These are phyloP conservation scores for Latrodectus hesperus DNA, from an alignment of 2,888 invertebrate species.

Conservation along the genomic window DNA sequence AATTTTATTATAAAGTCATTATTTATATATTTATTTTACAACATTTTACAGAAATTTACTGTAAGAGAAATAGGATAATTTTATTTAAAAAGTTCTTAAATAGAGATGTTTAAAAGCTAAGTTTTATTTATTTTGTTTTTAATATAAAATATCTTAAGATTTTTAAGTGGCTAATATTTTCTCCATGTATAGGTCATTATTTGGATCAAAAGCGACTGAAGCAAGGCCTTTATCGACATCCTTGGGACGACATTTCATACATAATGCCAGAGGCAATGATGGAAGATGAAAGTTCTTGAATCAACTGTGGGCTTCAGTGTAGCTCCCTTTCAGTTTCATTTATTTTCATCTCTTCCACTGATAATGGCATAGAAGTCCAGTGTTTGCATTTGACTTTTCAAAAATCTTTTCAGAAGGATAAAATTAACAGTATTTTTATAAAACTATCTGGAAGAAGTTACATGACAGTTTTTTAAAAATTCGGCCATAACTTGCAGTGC, in stretches of 20 bases:
- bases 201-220: slow-evolving; percentile 99
- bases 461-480: no score
- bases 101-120: no score
- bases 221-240: slow-evolving; percentile 98
- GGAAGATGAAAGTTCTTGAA: slow-evolving; percentile 51
- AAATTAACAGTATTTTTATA: neutral
- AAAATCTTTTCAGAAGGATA: neutral
- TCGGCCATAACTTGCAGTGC: no score
- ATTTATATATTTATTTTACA: no score
- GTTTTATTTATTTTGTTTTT: no score
- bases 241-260: slow-evolving; percentile 99
- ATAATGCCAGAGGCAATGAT: slow-evolving; percentile 81
- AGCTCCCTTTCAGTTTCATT: neutral
- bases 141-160: no score
- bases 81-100: no score
- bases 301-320: neutral
- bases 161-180: neutral
- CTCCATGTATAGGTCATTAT: slow-evolving; percentile 83
- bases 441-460: neutral
- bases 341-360: neutral
- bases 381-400: neutral
- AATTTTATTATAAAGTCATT: no score
- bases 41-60: no score
- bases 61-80: no score
- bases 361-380: neutral